Evolutionary conservation across 2,797 vertebrate genomes (phyloP).

Genomic region (Sitta carolinensis): DNA sequence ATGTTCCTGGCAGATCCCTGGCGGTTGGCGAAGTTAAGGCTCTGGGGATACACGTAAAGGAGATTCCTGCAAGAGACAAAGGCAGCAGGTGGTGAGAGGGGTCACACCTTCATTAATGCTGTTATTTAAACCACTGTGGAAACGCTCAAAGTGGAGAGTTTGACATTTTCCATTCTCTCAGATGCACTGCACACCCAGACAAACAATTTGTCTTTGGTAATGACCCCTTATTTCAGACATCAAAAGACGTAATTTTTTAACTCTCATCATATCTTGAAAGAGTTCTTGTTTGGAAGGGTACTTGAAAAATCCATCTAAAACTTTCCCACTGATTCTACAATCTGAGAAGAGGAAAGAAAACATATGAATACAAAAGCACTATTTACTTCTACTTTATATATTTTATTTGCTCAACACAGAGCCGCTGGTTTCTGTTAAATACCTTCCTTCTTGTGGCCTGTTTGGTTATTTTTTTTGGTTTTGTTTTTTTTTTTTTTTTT

Average conservation of each 20-base stretch:
- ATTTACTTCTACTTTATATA: neutral
- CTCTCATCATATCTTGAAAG: neutral
- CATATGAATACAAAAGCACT: neutral
- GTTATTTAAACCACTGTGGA: neutral
- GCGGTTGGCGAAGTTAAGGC: slow-evolving; percentile 98
- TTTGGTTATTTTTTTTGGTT: no score
- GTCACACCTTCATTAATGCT: neutral
- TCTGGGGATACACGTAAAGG: slow-evolving; percentile 95
- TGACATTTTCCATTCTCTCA: neutral
- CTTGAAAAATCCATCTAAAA: neutral
- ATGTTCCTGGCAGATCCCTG: slow-evolving; percentile 98
- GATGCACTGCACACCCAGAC: neutral
- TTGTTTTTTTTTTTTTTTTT: neutral
- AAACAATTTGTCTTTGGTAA: neutral
- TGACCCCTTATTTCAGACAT: neutral
- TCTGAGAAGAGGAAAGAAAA: neutral
- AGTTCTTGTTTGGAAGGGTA: neutral
- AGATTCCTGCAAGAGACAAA: slow-evolving; percentile 85
- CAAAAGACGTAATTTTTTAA: neutral
- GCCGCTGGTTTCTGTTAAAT: neutral
- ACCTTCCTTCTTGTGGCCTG: neutral
- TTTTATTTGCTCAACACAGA: neutral
- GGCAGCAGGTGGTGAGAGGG: neutral
- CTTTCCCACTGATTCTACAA: neutral
- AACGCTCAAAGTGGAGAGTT: neutral